Conservation (phyloP, 2,888 invertebrate genomes). For the Chesias legatella region DNA sequence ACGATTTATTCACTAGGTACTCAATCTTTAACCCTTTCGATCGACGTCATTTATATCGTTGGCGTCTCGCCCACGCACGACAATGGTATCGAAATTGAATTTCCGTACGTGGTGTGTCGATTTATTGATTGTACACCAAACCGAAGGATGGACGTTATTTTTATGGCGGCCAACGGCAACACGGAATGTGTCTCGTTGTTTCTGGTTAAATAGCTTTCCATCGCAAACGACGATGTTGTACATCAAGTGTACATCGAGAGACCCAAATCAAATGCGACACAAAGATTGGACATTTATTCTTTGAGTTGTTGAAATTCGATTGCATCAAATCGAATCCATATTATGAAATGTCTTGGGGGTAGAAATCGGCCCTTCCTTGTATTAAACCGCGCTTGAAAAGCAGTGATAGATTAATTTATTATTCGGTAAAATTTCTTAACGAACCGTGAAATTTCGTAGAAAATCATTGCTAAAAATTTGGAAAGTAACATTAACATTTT, state of each 20-base stretch:
- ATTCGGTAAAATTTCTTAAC: slow-evolving; percentile 11
- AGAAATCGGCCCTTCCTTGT: slow-evolving; percentile 36
- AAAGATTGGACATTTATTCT: slow-evolving; percentile 39
- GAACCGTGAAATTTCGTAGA: slow-evolving; percentile 16
- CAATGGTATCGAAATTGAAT: slow-evolving; percentile 53
- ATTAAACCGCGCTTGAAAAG: slow-evolving; percentile 44
- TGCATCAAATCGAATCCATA: slow-evolving; percentile 38
- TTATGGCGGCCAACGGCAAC: slow-evolving; percentile 36
- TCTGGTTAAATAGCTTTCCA: slow-evolving; percentile 30
- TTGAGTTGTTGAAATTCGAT: slow-evolving; percentile 45
- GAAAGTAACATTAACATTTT: background rate
- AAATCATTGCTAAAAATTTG: slow-evolving; percentile 4
- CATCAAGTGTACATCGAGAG: slow-evolving; percentile 6
- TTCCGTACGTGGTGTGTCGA: slow-evolving; percentile 49
- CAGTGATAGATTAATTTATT: slow-evolving; percentile 41
- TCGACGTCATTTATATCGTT: slow-evolving; percentile 51
- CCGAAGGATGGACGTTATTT: slow-evolving; percentile 43
- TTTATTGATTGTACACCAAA: slow-evolving; percentile 48
- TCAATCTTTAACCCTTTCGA: slow-evolving; percentile 42
- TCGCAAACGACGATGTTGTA: slow-evolving; percentile 17
- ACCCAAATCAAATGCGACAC: slow-evolving; percentile 40
- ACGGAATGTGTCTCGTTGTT: slow-evolving; percentile 33
- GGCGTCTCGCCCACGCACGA: slow-evolving; percentile 51
- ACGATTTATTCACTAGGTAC: slow-evolving; percentile 43
- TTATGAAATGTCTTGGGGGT: slow-evolving; percentile 31